These are phyloP conservation scores for Andrena haemorrhoa DNA, from an alignment of 2,888 invertebrate species.

Conservation along the genomic window DNA sequence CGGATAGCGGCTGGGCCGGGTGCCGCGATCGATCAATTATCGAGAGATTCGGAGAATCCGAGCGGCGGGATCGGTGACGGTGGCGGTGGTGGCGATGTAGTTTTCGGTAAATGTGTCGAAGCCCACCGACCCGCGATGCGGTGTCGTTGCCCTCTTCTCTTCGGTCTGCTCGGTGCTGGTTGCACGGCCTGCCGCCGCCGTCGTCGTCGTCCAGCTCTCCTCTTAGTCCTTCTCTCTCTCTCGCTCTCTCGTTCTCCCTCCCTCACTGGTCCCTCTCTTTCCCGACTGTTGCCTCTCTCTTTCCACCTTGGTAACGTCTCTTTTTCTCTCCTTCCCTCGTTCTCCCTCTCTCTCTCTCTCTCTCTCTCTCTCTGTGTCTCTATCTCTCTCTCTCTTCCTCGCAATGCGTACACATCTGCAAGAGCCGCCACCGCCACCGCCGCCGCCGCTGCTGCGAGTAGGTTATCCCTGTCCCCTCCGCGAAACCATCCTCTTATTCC, in stretches of 20 bases:
- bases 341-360: slow-evolving; percentile 17
- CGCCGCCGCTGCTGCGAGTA: slow-evolving; percentile 58
- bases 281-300: slow-evolving; percentile 15
- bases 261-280: slow-evolving; percentile 24
- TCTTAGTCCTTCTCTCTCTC: slow-evolving; percentile 50
- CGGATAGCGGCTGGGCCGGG: slow-evolving; percentile 37
- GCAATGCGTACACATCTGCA: slow-evolving; percentile 54
- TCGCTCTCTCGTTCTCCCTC: slow-evolving; percentile 19
- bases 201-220: slow-evolving; percentile 69
- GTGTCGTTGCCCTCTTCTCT: slow-evolving; percentile 84
- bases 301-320: slow-evolving; percentile 11
- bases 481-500: slow-evolving; percentile 76
- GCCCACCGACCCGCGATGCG: slow-evolving; percentile 68
- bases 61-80: slow-evolving; percentile 57
- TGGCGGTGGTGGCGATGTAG: slow-evolving; percentile 64
- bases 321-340: slow-evolving; percentile 10
- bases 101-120: slow-evolving; percentile 81
- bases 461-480: slow-evolving; percentile 74
- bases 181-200: slow-evolving; percentile 63
- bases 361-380: slow-evolving; percentile 8
- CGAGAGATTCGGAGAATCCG: slow-evolving; percentile 67
- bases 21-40: slow-evolving; percentile 68
- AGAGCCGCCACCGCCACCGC: slow-evolving; percentile 54
- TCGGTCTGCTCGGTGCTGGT: slow-evolving; percentile 68
- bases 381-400: slow-evolving; percentile 45